phyloP scores from a whole-genome alignment of 1,140 invertebrate species.

The Apis dorsata region DNA sequence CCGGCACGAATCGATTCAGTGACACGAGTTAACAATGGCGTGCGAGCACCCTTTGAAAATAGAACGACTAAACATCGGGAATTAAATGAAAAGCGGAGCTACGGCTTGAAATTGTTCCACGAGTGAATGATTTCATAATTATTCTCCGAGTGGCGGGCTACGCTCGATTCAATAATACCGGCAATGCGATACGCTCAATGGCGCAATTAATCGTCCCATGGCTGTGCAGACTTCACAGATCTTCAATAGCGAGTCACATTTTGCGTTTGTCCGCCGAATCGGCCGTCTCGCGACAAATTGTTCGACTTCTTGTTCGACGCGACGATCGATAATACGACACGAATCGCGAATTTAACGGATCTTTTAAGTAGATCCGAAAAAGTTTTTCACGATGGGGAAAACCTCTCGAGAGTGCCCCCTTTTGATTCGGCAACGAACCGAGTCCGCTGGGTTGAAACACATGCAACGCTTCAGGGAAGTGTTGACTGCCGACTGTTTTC shows the following conservation, averaged over 20 bases:
- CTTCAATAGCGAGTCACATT: constrained; percentile 1
- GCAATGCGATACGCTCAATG: constrained; percentile 28
- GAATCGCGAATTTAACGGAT: background rate
- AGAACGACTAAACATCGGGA: constrained; percentile 60
- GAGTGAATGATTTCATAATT: constrained; percentile 62
- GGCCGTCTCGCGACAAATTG: background rate
- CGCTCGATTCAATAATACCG: constrained; percentile 39
- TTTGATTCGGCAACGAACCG: background rate
- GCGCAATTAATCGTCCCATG: constrained; percentile 36
- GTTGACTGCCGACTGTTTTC: constrained; percentile 77
- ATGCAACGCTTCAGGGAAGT: constrained; percentile 76
- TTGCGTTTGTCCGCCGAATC: background rate
- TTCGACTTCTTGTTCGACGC: background rate
- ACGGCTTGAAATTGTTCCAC: constrained; percentile 45
- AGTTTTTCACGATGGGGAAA: background rate
- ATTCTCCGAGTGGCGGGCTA: constrained; percentile 38
- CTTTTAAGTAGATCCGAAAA: too few relatives aligned
- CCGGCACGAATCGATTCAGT: constrained; percentile 26
- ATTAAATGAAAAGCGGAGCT: constrained; percentile 54
- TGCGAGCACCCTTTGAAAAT: constrained; percentile 52
- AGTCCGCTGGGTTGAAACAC: constrained; percentile 56
- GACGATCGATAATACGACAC: background rate
- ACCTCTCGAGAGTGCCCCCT: background rate
- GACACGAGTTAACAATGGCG: constrained; percentile 34
- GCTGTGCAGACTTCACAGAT: background rate